These are phyloP conservation scores for Spilarctia lutea DNA, from an alignment of 2,888 invertebrate species.

Conservation along the genomic window DNA sequence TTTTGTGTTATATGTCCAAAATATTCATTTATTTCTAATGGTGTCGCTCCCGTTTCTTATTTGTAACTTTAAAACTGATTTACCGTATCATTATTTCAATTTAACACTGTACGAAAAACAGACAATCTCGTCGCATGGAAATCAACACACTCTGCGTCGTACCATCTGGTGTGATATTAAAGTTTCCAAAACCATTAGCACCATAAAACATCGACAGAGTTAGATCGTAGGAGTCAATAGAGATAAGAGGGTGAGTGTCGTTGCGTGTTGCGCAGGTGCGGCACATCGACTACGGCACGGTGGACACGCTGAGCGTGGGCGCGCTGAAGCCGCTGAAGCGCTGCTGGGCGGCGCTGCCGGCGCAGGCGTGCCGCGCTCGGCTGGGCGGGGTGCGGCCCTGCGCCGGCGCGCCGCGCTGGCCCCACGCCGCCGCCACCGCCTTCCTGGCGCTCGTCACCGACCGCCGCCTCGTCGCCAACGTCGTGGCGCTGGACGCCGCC, in stretches of 20 bases:
- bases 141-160: too few relatives aligned
- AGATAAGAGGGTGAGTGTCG: neutral
- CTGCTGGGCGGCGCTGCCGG: conserved; percentile 74
- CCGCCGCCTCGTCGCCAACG: conserved; percentile 72
- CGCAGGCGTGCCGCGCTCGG: conserved; percentile 83
- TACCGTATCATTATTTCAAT: too few relatives aligned
- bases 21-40: too few relatives aligned
- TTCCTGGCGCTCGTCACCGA: conserved; percentile 73
- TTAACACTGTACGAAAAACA: too few relatives aligned
- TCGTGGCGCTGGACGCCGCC: conserved; percentile 53
- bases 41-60: too few relatives aligned
- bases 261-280: conserved; percentile 85
- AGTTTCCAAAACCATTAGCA: too few relatives aligned
- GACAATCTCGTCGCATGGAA: too few relatives aligned
- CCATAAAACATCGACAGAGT: too few relatives aligned
- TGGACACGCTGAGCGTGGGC: conserved; percentile 63
- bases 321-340: conserved; percentile 69
- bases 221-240: too few relatives aligned
- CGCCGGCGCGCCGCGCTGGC: conserved; percentile 76
- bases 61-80: too few relatives aligned
- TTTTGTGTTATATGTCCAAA: too few relatives aligned
- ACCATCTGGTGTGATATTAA: too few relatives aligned
- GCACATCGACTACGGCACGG: conserved; percentile 87
- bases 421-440: conserved; percentile 68
- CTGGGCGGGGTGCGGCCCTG: conserved; percentile 79